Conservation (phyloP, 1,140 invertebrate genomes). For the Oryzaephilus surinamensis region DNA sequence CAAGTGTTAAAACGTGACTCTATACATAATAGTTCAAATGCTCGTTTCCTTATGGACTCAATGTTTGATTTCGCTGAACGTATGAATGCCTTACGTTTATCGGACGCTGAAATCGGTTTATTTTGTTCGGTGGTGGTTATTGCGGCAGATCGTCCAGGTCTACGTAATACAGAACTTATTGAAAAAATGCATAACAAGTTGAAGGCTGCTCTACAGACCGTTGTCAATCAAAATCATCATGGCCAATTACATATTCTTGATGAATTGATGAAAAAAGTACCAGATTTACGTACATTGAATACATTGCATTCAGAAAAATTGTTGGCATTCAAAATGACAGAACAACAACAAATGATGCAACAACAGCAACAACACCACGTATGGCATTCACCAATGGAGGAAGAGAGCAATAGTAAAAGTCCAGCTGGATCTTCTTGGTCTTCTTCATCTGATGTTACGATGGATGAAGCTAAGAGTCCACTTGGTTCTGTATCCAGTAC, state of each 20-base stretch:
- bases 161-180: slow-evolving; percentile 84
- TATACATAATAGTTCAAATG: slow-evolving; percentile 81
- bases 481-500: slow-evolving; percentile 77
- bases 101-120: slow-evolving; percentile 86
- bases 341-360: slow-evolving; percentile 69
- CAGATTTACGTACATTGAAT: slow-evolving; percentile 88
- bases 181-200: slow-evolving; percentile 86
- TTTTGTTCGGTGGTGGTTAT: slow-evolving; percentile 94
- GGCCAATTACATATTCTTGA: slow-evolving; percentile 66
- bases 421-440: slow-evolving; percentile 53
- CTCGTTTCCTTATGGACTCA: slow-evolving; percentile 87
- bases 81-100: slow-evolving; percentile 79
- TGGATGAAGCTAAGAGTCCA: slow-evolving; percentile 72
- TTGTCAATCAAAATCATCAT: slow-evolving; percentile 77
- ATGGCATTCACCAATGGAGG: slow-evolving; percentile 46
- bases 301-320: slow-evolving; percentile 94
- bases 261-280: slow-evolving; percentile 87
- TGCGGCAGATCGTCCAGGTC: slow-evolving; percentile 82
- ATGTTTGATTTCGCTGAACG: slow-evolving; percentile 96
- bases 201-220: slow-evolving; percentile 74
- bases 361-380: slow-evolving; percentile 45
- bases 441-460: slow-evolving; percentile 52
- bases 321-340: slow-evolving; percentile 83
- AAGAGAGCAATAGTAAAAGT: slow-evolving; percentile 47
- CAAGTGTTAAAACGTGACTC: slow-evolving; percentile 83